Conservation (phyloP, 2,113 vertebrate genomes). For the Elephantulus edwardii region DNA sequence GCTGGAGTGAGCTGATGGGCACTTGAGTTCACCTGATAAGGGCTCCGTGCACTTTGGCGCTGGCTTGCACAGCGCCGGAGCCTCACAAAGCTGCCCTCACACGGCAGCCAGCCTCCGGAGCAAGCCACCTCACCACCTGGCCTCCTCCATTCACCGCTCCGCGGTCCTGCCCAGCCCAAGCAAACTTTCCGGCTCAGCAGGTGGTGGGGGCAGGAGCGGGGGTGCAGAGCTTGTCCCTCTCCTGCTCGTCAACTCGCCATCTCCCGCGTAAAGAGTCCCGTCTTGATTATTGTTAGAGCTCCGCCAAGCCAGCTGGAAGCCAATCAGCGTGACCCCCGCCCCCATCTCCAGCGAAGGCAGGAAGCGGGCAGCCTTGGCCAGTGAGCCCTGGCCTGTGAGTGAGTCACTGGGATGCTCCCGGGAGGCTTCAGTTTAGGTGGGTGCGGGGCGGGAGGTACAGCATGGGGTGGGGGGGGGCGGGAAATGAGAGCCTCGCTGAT, state of each 20-base stretch:
- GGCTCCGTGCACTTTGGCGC: background rate
- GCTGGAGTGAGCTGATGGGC: constrained; percentile 37
- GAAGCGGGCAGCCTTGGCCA: background rate
- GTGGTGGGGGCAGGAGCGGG: background rate
- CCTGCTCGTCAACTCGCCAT: constrained; percentile 30
- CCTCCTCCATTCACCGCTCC: constrained; percentile 21
- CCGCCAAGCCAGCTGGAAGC: constrained; percentile 54
- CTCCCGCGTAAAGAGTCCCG: constrained; percentile 15
- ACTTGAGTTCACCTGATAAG: constrained; percentile 70
- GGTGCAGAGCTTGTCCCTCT: background rate
- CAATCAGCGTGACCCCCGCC: background rate
- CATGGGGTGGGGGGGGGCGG: background rate
- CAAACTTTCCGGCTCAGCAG: constrained; percentile 50
- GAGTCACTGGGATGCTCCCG: background rate
- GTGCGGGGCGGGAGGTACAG: background rate
- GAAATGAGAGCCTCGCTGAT: background rate
- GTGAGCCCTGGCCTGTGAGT: background rate
- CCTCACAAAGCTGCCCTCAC: constrained; percentile 27
- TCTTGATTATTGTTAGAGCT: constrained; percentile 56
- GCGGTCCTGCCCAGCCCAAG: background rate
- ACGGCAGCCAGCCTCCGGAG: background rate
- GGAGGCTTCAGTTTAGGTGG: background rate
- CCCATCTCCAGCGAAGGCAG: background rate
- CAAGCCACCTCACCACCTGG: constrained; percentile 32
- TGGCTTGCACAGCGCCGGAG: background rate